Evolutionary conservation across 2,797 vertebrate genomes (phyloP).

Genomic region (Pangasius djambal): DNA sequence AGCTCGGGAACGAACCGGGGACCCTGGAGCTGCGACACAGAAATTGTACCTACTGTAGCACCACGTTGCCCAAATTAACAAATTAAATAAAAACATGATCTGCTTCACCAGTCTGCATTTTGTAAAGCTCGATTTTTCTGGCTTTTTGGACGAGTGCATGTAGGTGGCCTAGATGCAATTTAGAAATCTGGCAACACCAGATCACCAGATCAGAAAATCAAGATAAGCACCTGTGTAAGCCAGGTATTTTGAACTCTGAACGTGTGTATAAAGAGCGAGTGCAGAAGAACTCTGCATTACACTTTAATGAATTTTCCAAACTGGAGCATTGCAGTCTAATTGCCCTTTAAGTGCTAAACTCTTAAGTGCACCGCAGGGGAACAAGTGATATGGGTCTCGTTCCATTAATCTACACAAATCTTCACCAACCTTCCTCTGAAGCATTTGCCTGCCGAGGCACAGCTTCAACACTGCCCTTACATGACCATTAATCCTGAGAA

Average conservation of each 20-base stretch:
- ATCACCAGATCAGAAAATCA: not conserved
- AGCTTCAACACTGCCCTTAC: not conserved
- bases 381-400: slow-evolving; percentile 5
- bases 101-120: not conserved
- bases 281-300: not conserved
- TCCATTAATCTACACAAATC: slow-evolving; percentile 35
- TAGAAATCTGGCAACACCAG: not conserved
- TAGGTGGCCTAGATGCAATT: too few species aligned
- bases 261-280: not conserved
- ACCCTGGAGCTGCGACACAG: not conserved
- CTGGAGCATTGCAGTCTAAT: slow-evolving; percentile 9
- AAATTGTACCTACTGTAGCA: not conserved
- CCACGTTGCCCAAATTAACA: not conserved
- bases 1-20: not conserved
- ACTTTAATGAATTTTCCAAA: slow-evolving; percentile 42
- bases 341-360: slow-evolving; percentile 35
- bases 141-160: not conserved
- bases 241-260: not conserved
- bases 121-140: not conserved
- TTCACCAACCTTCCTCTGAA: not conserved
- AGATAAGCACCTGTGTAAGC: not conserved
- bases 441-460: not conserved
- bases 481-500: slow-evolving; percentile 1
- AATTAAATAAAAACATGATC: not conserved
- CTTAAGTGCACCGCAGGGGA: slow-evolving; percentile 23